These are phyloP conservation scores for Hyposmocoma kahamanoa DNA, from an alignment of 1,140 invertebrate species.

Conservation along the genomic window DNA sequence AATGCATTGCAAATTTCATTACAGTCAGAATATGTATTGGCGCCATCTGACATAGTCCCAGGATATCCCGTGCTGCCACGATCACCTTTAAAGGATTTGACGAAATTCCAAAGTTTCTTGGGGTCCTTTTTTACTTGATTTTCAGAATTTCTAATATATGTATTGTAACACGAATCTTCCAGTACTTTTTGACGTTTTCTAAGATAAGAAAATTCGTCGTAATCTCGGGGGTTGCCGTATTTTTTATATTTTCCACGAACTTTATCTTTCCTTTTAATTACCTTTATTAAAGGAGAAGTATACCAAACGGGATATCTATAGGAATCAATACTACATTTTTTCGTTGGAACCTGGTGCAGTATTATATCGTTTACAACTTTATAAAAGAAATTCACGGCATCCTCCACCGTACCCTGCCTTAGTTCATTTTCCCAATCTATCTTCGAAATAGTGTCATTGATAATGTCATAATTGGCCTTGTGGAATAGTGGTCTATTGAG, in stretches of 20 bases:
- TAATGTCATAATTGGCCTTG: neutral
- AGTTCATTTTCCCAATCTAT: neutral
- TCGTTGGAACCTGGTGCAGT: neutral
- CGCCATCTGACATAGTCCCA: neutral
- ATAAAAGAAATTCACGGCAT: neutral
- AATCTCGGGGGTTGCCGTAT: neutral
- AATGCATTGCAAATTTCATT: neutral
- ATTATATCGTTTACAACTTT: neutral
- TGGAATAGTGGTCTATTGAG: neutral
- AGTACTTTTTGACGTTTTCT: neutral
- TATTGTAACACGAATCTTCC: neutral
- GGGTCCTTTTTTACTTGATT: neutral
- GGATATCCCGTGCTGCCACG: neutral
- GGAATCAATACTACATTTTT: neutral
- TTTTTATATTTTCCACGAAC: neutral
- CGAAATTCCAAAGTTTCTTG: neutral
- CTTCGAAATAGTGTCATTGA: neutral
- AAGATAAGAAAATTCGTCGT: neutral
- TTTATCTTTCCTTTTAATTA: neutral
- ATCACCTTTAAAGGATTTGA: neutral
- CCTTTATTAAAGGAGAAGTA: neutral
- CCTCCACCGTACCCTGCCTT: neutral
- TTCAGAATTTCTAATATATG: neutral
- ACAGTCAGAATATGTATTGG: neutral
- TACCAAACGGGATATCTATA: neutral